Evolutionary conservation across 2,797 vertebrate species (phyloP).

Genomic region (Scyliorhinus canicula): DNA sequence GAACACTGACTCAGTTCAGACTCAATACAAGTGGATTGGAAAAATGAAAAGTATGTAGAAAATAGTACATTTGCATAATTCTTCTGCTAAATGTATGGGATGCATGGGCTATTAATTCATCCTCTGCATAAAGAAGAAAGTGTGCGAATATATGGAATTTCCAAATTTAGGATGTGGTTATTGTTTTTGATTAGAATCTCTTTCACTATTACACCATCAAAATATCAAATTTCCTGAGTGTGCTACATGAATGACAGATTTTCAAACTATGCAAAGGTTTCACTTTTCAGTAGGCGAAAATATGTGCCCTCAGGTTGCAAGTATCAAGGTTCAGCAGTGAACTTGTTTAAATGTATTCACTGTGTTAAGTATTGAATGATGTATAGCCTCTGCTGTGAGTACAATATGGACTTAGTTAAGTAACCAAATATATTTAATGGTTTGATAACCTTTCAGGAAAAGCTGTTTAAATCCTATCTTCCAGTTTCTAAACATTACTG

Average conservation of each 20-base stretch:
- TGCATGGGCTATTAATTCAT: background rate
- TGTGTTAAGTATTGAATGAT: background rate
- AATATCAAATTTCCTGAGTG: background rate
- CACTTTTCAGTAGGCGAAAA: background rate
- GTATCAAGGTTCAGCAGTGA: background rate
- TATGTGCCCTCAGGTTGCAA: background rate
- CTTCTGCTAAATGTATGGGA: background rate
- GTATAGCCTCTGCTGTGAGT: background rate
- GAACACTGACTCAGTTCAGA: background rate
- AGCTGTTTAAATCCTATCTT: background rate
- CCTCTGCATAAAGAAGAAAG: background rate
- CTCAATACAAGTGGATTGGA: background rate
- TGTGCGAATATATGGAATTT: background rate
- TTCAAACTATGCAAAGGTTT: background rate
- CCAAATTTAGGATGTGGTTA: background rate
- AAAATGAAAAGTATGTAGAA: background rate
- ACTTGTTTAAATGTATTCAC: background rate
- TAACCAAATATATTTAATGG: background rate
- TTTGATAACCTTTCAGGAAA: background rate
- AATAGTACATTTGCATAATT: background rate
- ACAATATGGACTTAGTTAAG: background rate
- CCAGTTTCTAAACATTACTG: background rate
- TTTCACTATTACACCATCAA: background rate
- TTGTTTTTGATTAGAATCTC: constrained; percentile 13
- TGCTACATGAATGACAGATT: background rate